Evolutionary conservation across 2,888 invertebrate genomes (phyloP).

Genomic region (Phyllotreta cruciferae): DNA sequence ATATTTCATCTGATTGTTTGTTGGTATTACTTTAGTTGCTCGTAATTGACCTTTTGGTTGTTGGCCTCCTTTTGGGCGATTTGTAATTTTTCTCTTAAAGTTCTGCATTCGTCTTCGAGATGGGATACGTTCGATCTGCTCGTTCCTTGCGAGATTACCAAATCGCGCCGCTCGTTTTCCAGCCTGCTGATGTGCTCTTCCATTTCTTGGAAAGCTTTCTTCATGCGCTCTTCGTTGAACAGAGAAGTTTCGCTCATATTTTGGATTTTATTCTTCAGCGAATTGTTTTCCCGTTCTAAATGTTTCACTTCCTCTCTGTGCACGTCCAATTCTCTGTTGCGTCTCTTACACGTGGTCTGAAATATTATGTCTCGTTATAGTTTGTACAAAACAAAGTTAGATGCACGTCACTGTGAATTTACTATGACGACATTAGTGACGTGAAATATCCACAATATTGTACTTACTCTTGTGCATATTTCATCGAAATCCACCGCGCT

Average conservation of each 20-base stretch:
- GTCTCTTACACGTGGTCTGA: slow-evolving; percentile 58
- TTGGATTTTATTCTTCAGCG: slow-evolving; percentile 65
- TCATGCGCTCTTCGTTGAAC: slow-evolving; percentile 58
- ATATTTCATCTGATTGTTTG: too few species aligned
- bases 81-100: slow-evolving; percentile 62
- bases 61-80: slow-evolving; percentile 64
- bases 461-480: slow-evolving; percentile 49
- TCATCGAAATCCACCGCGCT: slow-evolving; percentile 43
- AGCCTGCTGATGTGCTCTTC: slow-evolving; percentile 63
- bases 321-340: slow-evolving; percentile 65
- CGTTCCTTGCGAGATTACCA: slow-evolving; percentile 62
- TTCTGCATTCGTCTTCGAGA: slow-evolving; percentile 66
- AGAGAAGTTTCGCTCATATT: slow-evolving; percentile 41
- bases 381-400: too few species aligned
- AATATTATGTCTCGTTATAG: too few species aligned
- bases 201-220: slow-evolving; percentile 61
- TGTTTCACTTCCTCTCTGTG: slow-evolving; percentile 65
- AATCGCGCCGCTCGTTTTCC: slow-evolving; percentile 65
- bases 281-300: slow-evolving; percentile 68
- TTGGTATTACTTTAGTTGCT: slow-evolving; percentile 69
- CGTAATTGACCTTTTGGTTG: slow-evolving; percentile 64
- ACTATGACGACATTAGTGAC: too few species aligned
- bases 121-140: slow-evolving; percentile 63
- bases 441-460: slow-evolving; percentile 16
- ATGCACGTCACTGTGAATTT: too few species aligned